These are phyloP conservation scores for Hedychridium roseum DNA, from an alignment of 2,888 invertebrate species.

Conservation along the genomic window DNA sequence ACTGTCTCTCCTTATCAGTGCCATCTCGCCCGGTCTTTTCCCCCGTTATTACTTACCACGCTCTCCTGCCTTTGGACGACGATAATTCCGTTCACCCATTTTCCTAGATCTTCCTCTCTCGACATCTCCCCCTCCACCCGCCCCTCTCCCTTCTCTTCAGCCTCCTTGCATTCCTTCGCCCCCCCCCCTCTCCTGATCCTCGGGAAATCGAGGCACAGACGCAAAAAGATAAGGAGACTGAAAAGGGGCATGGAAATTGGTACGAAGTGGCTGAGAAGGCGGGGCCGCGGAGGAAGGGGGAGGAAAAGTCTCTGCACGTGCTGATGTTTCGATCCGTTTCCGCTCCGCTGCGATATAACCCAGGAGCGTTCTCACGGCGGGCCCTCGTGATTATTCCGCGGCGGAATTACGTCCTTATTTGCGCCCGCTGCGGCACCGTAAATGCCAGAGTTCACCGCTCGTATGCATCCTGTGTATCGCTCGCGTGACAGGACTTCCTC, in stretches of 20 bases:
- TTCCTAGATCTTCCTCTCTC: not conserved
- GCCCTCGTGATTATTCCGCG: conserved; percentile 5
- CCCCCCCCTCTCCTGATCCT: not conserved
- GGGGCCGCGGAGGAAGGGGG: not conserved
- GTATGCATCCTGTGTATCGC: too few relatives aligned
- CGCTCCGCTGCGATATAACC: not conserved
- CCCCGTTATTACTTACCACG: not conserved
- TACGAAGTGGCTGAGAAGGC: not conserved
- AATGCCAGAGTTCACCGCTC: too few relatives aligned
- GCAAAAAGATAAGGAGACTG: too few relatives aligned
- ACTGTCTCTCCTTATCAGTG: not conserved
- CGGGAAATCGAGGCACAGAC: not conserved
- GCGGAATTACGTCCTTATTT: not conserved
- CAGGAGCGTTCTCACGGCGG: too few relatives aligned
- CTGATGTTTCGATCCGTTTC: too few relatives aligned
- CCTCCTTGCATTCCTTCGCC: not conserved
- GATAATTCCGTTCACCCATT: not conserved
- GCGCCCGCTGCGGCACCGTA: too few relatives aligned
- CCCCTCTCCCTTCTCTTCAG: not conserved
- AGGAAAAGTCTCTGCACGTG: not conserved
- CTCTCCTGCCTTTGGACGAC: not conserved
- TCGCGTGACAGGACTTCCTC: too few relatives aligned
- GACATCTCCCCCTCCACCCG: not conserved
- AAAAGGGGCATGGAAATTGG: not conserved
- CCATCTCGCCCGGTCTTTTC: not conserved